Evolutionary conservation across 2,888 invertebrate species (phyloP).

Genomic region (Polydrusus tereticollis): DNA sequence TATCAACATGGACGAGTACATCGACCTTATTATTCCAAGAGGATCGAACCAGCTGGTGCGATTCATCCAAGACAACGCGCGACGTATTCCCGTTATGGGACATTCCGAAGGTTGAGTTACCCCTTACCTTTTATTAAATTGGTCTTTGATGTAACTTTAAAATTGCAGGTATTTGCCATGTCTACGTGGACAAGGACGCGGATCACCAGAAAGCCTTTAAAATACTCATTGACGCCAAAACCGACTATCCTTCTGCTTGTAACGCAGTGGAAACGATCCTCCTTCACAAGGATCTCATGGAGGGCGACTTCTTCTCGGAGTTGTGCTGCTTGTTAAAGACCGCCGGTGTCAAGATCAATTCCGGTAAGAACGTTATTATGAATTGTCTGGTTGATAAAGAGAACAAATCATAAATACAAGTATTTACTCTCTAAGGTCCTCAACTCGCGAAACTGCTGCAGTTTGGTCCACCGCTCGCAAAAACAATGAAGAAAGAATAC

Average conservation of each 20-base stretch:
- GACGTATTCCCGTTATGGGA: slow-evolving; percentile 96
- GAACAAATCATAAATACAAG: too few relatives aligned
- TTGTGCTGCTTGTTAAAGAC: slow-evolving; percentile 92
- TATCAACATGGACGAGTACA: slow-evolving; percentile 93
- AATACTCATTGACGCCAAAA: slow-evolving; percentile 95
- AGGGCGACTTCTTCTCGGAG: slow-evolving; percentile 81
- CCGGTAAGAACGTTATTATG: slow-evolving; percentile 35
- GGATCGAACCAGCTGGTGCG: slow-evolving; percentile 95
- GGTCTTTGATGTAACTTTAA: neutral
- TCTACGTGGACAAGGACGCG: slow-evolving; percentile 93
- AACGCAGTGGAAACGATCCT: slow-evolving; percentile 98
- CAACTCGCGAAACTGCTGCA: slow-evolving; percentile 84
- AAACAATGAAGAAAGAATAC: slow-evolving; percentile 92
- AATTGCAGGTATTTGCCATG: slow-evolving; percentile 83
- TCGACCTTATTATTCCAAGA: slow-evolving; percentile 97
- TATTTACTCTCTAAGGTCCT: slow-evolving; percentile 76
- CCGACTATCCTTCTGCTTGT: slow-evolving; percentile 99
- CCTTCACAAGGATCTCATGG: slow-evolving; percentile 88
- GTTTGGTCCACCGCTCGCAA: slow-evolving; percentile 94
- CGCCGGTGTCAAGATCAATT: slow-evolving; percentile 74
- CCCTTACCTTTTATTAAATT: too few relatives aligned
- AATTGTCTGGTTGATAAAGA: too few relatives aligned
- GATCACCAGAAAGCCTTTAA: slow-evolving; percentile 86
- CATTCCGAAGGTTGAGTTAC: slow-evolving; percentile 99
- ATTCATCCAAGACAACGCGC: slow-evolving; percentile 88